These are phyloP conservation scores for Hormaphis cornu DNA, from an alignment of 1,140 invertebrate species.

Conservation along the genomic window DNA sequence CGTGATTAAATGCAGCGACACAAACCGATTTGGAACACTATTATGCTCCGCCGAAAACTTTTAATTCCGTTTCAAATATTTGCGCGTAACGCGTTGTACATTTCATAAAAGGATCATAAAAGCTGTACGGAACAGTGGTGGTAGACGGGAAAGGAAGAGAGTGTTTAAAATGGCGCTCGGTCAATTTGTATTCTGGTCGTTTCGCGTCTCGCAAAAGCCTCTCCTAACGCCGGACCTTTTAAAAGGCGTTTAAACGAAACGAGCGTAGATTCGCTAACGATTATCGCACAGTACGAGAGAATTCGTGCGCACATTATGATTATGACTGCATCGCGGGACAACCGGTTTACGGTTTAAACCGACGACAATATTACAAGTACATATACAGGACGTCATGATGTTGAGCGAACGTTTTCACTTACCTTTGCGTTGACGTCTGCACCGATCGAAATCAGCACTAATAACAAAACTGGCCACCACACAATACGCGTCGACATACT, in stretches of 20 bases:
- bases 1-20: background rate
- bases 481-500: slow-evolving; percentile 3
- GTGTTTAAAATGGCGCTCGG: slow-evolving; percentile 26
- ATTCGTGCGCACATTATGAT: background rate
- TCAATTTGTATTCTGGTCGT: slow-evolving; percentile 28
- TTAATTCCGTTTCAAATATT: slow-evolving; percentile 24
- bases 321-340: too few relatives aligned
- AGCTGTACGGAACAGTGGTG: slow-evolving; percentile 1
- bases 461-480: background rate
- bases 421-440: slow-evolving; percentile 17
- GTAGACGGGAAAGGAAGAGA: slow-evolving; percentile 5
- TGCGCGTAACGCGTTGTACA: background rate
- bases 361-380: background rate
- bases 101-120: slow-evolving; percentile 14
- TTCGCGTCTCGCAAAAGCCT: background rate
- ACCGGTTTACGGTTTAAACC: background rate
- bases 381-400: background rate
- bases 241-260: slow-evolving; percentile 6
- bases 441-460: background rate
- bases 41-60: slow-evolving; percentile 19
- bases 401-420: background rate
- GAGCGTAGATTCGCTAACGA: background rate
- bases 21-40: background rate
- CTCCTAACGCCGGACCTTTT: slow-evolving; percentile 3
- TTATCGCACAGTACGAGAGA: background rate